Evolutionary conservation across 1,140 invertebrate genomes (phyloP).

Genomic region (Pogonomyrmex californicus): DNA sequence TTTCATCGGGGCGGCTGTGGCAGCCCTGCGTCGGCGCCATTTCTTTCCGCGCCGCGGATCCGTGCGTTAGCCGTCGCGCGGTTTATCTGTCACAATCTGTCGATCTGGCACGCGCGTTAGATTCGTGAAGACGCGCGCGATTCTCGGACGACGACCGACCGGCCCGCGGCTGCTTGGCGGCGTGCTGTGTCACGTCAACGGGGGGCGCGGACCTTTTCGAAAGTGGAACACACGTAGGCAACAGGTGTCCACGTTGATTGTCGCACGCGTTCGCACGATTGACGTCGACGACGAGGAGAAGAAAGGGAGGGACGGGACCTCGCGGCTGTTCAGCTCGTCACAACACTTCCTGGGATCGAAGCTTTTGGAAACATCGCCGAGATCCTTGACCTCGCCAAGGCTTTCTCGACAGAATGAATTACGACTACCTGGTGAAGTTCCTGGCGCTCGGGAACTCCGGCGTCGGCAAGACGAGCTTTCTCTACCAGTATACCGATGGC

Average conservation of each 20-base stretch:
- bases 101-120: constrained; percentile 34
- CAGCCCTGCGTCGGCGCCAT: constrained; percentile 53
- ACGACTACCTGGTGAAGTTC: constrained; percentile 99
- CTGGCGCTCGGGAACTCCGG: constrained; percentile 97
- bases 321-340: background rate
- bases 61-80: background rate
- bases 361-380: background rate
- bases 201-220: constrained; percentile 60
- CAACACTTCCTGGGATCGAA: background rate
- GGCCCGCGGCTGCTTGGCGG: too few relatives aligned
- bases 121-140: background rate
- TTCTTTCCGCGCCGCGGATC: background rate
- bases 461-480: constrained; percentile 97
- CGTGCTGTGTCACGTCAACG: constrained; percentile 2
- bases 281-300: background rate
- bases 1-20: constrained; percentile 42
- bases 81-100: background rate
- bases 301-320: background rate
- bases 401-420: constrained; percentile 90
- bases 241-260: constrained; percentile 72
- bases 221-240: constrained; percentile 68
- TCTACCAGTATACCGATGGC: constrained; percentile 98
- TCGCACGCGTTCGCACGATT: constrained; percentile 30
- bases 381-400: background rate
- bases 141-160: background rate